A percentile compares a stretch with the other conserved stretches of the same genome.
Evolutionary conservation across 2,797 vertebrate genomes (phyloP).

Genomic region (Sylvia borin): DNA sequence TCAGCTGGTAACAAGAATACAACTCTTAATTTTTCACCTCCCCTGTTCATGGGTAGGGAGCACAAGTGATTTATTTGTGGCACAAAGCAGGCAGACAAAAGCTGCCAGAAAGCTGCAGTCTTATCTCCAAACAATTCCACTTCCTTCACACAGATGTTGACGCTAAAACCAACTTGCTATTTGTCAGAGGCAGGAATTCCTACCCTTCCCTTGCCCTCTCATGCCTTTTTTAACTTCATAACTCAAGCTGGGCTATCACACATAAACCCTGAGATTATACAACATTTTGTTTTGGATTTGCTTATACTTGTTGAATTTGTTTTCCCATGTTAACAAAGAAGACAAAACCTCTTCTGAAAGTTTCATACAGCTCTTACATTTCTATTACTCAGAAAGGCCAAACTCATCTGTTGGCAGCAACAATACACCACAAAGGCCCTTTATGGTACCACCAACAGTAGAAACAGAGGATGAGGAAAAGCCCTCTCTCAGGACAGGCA

Average conservation of each 20-base stretch:
- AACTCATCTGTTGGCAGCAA: neutral
- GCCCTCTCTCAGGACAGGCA: neutral
- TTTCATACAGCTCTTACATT: neutral
- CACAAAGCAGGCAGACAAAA: conserved; percentile 19
- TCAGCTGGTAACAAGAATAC: neutral
- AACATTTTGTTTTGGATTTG: neutral
- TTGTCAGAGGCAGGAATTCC: conserved; percentile 1
- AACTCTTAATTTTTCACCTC: neutral
- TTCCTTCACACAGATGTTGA: conserved; percentile 19
- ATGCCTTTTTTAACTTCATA: neutral
- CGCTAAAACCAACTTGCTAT: neutral
- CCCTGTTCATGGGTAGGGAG: neutral
- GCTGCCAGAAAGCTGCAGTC: neutral
- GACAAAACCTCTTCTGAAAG: neutral
- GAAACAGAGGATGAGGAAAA: neutral
- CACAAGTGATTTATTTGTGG: neutral
- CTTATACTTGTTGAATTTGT: neutral
- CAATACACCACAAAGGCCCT: neutral
- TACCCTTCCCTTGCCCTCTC: neutral
- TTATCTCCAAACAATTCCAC: conserved; percentile 5
- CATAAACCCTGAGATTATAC: neutral
- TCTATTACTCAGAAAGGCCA: neutral
- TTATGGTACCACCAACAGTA: neutral
- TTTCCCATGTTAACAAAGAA: neutral
- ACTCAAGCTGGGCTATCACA: neutral